Evolutionary conservation across 2,888 invertebrate species (phyloP).

Genomic region (Nezara viridula): DNA sequence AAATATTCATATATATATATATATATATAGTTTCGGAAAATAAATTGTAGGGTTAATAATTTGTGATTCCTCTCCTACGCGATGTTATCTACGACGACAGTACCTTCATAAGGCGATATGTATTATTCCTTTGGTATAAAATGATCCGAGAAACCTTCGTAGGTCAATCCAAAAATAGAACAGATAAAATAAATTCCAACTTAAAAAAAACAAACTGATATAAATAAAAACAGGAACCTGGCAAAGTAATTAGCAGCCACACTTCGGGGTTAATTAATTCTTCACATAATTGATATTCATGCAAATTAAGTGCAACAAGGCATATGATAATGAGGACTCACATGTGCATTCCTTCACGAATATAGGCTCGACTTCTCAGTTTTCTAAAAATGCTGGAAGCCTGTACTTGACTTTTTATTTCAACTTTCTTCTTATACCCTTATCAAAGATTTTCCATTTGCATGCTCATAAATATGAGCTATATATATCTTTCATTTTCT

Average conservation of each 20-base stretch:
- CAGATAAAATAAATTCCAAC: background rate
- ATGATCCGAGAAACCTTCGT: background rate
- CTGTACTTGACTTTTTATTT: background rate
- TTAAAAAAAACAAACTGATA: background rate
- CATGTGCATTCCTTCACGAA: background rate
- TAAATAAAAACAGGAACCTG: background rate
- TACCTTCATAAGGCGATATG: too few relatives aligned
- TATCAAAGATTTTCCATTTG: background rate
- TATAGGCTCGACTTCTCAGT: background rate
- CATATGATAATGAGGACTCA: background rate
- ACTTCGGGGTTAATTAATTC: background rate
- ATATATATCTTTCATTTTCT: background rate
- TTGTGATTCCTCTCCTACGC: too few relatives aligned
- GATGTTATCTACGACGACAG: too few relatives aligned
- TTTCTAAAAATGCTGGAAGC: background rate
- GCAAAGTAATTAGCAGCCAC: background rate
- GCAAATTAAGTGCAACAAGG: background rate
- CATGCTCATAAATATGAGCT: background rate
- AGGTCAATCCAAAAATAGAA: background rate
- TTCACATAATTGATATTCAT: conserved; percentile 6
- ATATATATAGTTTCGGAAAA: too few relatives aligned
- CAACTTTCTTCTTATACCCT: background rate
- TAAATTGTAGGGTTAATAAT: too few relatives aligned
- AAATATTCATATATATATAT: too few relatives aligned
- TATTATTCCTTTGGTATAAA: background rate